Conservation (phyloP, 2,113 vertebrate species). For the Xiphorhynchus elegans region DNA sequence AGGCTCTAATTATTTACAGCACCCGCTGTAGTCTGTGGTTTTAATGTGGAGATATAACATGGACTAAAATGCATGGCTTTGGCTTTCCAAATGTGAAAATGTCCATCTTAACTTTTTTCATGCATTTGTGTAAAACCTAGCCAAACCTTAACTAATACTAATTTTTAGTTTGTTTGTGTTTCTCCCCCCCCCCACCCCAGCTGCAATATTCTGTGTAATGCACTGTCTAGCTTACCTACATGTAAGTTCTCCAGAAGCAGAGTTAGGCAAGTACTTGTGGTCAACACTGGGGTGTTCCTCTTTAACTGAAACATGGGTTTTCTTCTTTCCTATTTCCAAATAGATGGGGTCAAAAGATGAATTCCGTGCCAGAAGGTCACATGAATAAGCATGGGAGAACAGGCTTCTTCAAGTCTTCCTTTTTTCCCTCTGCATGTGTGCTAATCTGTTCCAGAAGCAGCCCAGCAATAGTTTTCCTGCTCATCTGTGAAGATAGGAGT, state of each 20-base stretch:
- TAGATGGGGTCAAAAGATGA: not conserved
- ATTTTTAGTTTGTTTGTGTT: not conserved
- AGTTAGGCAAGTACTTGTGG: not conserved
- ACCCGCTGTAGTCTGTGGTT: not conserved
- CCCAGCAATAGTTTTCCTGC: not conserved
- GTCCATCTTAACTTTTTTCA: not conserved
- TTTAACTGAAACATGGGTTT: not conserved
- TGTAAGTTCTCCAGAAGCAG: not conserved
- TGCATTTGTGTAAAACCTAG: not conserved
- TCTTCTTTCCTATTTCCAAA: constrained; percentile 1
- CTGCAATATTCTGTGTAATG: not conserved
- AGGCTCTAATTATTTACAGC: not conserved
- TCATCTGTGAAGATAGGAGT: not conserved
- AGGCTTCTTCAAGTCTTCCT: not conserved
- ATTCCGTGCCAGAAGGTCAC: not conserved
- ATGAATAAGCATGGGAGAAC: not conserved
- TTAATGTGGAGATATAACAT: not conserved
- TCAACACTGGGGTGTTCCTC: not conserved
- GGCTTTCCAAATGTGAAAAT: not conserved
- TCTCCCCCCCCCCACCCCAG: not conserved
- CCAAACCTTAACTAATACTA: not conserved
- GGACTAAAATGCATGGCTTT: not conserved
- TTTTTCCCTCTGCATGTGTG: not conserved
- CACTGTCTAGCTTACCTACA: not conserved
- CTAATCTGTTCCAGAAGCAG: not conserved